Conservation (phyloP, 2,797 vertebrate genomes). For the Vireo griseus region DNA sequence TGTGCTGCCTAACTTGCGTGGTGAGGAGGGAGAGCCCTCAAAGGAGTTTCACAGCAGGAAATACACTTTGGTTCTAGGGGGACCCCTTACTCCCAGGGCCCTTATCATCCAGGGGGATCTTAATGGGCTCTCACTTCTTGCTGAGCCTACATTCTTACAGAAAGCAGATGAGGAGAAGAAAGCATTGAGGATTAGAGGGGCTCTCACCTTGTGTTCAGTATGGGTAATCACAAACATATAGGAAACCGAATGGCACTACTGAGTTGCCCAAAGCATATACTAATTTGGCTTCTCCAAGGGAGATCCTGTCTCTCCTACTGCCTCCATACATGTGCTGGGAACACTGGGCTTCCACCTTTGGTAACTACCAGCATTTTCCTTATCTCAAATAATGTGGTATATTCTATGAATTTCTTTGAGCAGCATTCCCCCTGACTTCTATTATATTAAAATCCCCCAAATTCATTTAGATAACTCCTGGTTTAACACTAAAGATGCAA, state of each 20-base stretch:
- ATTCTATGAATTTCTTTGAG: background rate
- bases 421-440: background rate
- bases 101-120: accelerated
- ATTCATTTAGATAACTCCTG: background rate
- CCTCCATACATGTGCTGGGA: accelerated
- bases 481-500: background rate
- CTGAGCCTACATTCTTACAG: background rate
- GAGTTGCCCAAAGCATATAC: background rate
- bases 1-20: background rate
- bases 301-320: background rate
- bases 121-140: background rate
- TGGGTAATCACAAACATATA: background rate
- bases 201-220: background rate
- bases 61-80: background rate
- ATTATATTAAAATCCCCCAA: background rate
- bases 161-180: background rate
- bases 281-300: background rate
- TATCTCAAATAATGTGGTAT: background rate
- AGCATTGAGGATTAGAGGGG: background rate
- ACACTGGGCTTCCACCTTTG: background rate
- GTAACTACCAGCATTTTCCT: background rate
- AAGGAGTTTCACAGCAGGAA: background rate
- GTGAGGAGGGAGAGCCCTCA: background rate
- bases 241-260: background rate
- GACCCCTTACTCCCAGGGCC: background rate